Evolutionary conservation across 2,797 vertebrate genomes (phyloP).

Genomic region (Mormyrops boulengeri): DNA sequence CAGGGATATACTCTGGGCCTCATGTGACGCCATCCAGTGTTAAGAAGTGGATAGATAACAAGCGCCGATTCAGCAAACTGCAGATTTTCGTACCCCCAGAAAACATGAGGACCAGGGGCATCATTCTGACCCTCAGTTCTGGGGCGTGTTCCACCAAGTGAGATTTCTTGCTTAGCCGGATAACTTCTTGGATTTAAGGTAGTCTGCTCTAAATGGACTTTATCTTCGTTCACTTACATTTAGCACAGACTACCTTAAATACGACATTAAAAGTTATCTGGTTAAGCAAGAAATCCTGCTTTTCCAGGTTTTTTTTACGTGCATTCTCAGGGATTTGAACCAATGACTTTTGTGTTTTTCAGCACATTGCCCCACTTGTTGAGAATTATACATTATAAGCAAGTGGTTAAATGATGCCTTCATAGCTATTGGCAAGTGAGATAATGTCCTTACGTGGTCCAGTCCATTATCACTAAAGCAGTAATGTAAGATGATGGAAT

Average conservation of each 20-base stretch:
- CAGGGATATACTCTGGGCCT: background rate
- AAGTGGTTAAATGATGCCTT: background rate
- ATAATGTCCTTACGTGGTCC: background rate
- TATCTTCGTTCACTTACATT: background rate
- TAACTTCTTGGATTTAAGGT: background rate
- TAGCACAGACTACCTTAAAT: background rate
- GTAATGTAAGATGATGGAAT: background rate
- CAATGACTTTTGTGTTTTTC: background rate
- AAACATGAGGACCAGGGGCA: background rate
- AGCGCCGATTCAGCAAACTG: background rate
- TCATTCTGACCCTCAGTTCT: background rate
- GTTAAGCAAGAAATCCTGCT: background rate
- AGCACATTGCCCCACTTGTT: background rate
- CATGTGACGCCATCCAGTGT: background rate
- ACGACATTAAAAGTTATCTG: background rate
- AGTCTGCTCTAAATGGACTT: background rate
- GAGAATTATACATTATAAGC: background rate
- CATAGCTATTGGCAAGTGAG: background rate
- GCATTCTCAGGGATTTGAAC: background rate
- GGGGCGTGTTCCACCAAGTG: background rate
- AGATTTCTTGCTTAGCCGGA: background rate
- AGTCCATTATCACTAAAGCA: slow-evolving; percentile 34
- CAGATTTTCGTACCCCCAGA: background rate
- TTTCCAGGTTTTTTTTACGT: background rate
- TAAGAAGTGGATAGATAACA: background rate